phyloP scores from a whole-genome alignment of 2,888 invertebrate genomes.

The Ischnus inquisitorius region DNA sequence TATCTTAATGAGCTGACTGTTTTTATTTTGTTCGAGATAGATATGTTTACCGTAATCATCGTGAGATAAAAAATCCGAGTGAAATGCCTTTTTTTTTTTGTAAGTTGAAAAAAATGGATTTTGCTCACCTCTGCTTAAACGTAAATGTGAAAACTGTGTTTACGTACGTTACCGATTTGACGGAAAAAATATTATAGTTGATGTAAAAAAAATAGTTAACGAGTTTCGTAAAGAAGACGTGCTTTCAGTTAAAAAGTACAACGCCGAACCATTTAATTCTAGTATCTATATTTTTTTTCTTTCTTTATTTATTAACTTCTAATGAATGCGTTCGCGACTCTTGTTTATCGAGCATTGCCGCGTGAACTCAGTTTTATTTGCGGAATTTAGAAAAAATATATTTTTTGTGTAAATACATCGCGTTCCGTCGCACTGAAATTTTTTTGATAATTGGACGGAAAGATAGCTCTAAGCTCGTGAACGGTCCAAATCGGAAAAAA shows the following conservation, averaged over 20 bases:
- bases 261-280: conserved; percentile 45
- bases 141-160: conserved; percentile 43
- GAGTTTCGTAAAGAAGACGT: conserved; percentile 22
- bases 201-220: conserved; percentile 15
- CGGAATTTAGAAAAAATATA: neutral
- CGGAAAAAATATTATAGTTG: conserved; percentile 10
- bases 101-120: conserved; percentile 19
- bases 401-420: conserved; percentile 4
- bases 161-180: conserved; percentile 40
- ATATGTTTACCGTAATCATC: neutral
- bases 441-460: neutral
- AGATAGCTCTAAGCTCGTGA: neutral
- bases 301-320: conserved; percentile 45
- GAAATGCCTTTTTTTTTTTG: conserved; percentile 14
- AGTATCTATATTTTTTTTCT: conserved; percentile 1
- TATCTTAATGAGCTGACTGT: too few species aligned
- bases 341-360: neutral
- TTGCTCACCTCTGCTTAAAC: conserved; percentile 21
- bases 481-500: neutral
- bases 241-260: conserved; percentile 53
- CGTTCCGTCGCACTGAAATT: neutral
- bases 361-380: neutral
- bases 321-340: conserved; percentile 30
- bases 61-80: conserved; percentile 26
- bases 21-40: neutral